Evolutionary conservation across 2,113 vertebrate species (phyloP), one percentile per base, ranked within the genome.

Genomic region (Platysteira castanea): DNA sequence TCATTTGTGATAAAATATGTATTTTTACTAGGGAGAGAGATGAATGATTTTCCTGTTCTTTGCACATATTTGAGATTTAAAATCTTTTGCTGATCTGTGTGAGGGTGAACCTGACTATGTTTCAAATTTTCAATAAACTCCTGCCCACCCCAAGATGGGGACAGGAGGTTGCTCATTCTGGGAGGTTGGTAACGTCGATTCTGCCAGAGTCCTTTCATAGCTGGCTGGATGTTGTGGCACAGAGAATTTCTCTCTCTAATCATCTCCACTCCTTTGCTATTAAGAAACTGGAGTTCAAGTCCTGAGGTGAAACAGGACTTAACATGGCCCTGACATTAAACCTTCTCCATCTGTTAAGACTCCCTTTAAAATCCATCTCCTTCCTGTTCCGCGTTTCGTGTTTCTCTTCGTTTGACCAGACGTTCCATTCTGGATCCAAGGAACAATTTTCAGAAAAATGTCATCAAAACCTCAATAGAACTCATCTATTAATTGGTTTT

Each of bases 201-300:
- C 64, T 94, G 56, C 37, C 50, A 83, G 52, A 70, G 37, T 23
- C 39, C 14, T 87, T 87, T 91, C 71, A 49, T 30, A 76, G 28
- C 11, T 91, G 61, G 22, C 52, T 80, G 44, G 35, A 22, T n/a
- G 15, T 39, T 37, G 15, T n/a, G 26, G 49, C 68, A 77, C 30
- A 50, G 31, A 68, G 33, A 24, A 80, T 79, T 91, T 63, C 28
- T 68, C 13, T 70, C 33, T 80, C n/a, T 76, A 28, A 42, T 50
- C 0, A 0, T 50, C 39, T 68, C 30, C 18, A 4, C 15, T 80
- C 30, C 50, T 64, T 37, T 73, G 22, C 44, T 59, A 0, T 50
- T 31, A n/a, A 13, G 67, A 57, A 80, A 19, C 47, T 33, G 57
- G 53, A 80, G 49, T 28, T 67, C 31, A 54, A 4, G 8, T 65